Base-by-base conservation (phyloP, 2,888 invertebrate genomes). In the Heliconius sara region DNA sequence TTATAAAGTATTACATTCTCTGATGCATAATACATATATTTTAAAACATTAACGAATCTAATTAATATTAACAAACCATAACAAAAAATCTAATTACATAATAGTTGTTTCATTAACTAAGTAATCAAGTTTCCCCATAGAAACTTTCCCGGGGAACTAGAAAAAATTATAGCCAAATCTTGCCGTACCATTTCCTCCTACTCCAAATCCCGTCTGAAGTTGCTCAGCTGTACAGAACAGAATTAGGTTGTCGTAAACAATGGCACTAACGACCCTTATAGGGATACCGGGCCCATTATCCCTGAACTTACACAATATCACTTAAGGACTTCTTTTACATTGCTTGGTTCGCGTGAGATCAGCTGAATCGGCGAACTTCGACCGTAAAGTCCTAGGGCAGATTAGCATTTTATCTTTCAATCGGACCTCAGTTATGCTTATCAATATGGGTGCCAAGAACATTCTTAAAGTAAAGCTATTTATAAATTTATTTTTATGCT, bases 281-380 rank as follows among this genome's bases (percentile, higher is more conserved):
- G 77, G 77, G 81, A 79, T 79, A 67, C 63, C 63, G 77, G 30
- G 65, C 63, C 81, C 78, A 78, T 83, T 80, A 82, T 79, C 78
- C 79, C 79, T 79, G 74, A 82, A 83, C 83, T 83, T 82, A 78
- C 57, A 79, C 82, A 79, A 83, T 83, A 82, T 81, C 83, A 82
- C 82, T 83, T 82, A 83, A 47, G 77, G 80, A 80, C 78, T 82
- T 79, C 82, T 82, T 82, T 80, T 77, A 76, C 79, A 79, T 70
- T 78, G 73, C 73, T 80, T 78, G 66, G 76, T 78, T 78, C 39
- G 77, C 47, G 25, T 60, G 72, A 80, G 78, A 76, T 79, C 79
- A 81, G 66, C 75, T 30, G 63, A 77, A 77, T 79, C 71, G 79
- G 67, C 57, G 65, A 81, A 81, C 77, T 81, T 79, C 68, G 74